Conservation (phyloP, 2,888 invertebrate genomes). For the Ametastegia equiseti region DNA sequence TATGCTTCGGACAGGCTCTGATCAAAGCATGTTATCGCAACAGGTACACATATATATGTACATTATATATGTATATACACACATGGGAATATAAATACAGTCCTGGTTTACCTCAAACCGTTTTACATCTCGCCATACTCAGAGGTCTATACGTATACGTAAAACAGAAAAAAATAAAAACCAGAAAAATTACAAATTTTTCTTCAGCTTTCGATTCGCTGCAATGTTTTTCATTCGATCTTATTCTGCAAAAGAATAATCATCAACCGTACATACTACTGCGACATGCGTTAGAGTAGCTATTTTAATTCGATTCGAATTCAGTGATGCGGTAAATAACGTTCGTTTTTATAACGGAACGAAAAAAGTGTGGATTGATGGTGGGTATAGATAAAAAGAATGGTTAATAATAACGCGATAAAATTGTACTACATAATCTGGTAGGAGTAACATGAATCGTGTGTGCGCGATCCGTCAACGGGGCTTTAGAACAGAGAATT, state of each 20-base stretch:
- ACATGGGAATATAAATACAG: background rate
- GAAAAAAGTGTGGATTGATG: background rate
- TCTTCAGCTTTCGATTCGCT: background rate
- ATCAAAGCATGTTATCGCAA: slow-evolving; percentile 41
- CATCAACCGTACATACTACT: background rate
- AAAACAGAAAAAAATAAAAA: background rate
- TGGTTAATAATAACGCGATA: slow-evolving; percentile 36
- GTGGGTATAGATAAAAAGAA: background rate
- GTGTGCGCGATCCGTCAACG: slow-evolving; percentile 16
- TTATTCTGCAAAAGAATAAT: background rate
- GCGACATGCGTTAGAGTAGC: background rate
- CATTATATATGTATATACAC: background rate
- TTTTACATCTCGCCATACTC: background rate
- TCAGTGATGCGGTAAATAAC: background rate
- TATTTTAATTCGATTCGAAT: background rate
- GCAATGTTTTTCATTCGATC: background rate
- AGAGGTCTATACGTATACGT: background rate
- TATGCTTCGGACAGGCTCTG: slow-evolving; percentile 42
- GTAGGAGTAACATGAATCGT: slow-evolving; percentile 20
- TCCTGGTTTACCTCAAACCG: background rate
- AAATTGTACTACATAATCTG: slow-evolving; percentile 31
- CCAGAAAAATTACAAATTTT: background rate
- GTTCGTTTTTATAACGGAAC: background rate
- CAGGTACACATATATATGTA: slow-evolving; percentile 1
- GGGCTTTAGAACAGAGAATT: slow-evolving; percentile 16